Base-by-base conservation (phyloP, 2,113 vertebrate species). In the Notarius quadriscutis region DNA sequence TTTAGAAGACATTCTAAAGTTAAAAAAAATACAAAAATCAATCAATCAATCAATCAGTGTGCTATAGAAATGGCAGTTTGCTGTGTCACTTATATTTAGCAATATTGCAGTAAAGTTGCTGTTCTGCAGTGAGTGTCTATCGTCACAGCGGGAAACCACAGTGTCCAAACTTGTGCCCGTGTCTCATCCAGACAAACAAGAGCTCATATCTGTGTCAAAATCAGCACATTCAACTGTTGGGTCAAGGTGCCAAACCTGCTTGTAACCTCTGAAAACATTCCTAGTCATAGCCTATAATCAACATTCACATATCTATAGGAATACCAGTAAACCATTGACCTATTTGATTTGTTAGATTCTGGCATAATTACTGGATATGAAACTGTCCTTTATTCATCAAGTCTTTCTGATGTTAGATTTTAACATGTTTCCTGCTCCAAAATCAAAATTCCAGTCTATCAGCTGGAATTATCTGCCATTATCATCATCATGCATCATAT, bases 1-100 rank as follows among this genome's bases (percentile, higher is more conserved):
- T 95, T 96, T 74, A 84, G 93, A 90, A 93, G 92, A 91, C 90
- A 95, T 95, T 95, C 92, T 91, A 90, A 92, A 92, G 94, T 91
- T 81, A 81, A 92, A 89, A 63, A 85, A 85, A 12, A 57, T 14
- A 18, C 18, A 48, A 7, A 79, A 85, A 71, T 22, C 67, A 71
- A 88, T 63, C 88, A 85, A 71, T 22, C 67, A 71, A 88, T 63
- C 88, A 83, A 83, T 89, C 87, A 89, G 90, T 93, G 91, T 92
- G 87, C 81, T 86, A 82, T 88, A 88, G 80, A 87, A 88, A 85
- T 78, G 82, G 87, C 81, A 88, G 84, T 84, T 65, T 84, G 75
- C 41, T 58, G 81, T 58, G 84, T 87, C 58, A 67, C 41, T 83
- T 55, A 41, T n/a, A 48, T 83, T 51, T 81, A 86, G 87, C 69